Evolutionary conservation across 1,140 invertebrate genomes (phyloP), one percentile per base, ranked within the genome.

Genomic region (Caenorhabditis brenneri): DNA sequence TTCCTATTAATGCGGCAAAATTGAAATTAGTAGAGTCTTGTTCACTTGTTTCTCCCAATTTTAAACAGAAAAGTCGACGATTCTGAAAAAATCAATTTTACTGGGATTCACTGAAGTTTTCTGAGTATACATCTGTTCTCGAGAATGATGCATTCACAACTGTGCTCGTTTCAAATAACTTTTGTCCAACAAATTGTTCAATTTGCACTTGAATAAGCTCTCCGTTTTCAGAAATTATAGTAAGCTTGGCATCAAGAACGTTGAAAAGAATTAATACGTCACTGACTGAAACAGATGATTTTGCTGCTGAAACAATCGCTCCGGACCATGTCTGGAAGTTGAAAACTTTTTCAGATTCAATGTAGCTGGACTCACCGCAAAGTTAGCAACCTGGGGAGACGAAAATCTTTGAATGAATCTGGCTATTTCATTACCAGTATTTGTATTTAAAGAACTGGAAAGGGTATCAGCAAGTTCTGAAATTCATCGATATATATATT

Each of bases 291-390:
- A 79, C 2, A 3, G 65, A 46, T 16, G 65, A 74, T n/a, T 55
- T 55, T 78, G 81, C 55, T 16, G 31, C 78, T 1, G 80, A 48
- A 55, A 80, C 65, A n/a, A 86, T 33, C 0, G 79, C 46, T 15
- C 85, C 85, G 0, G 84, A 12, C 85, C 85, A 86, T n/a, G 55
- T 82, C 85, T 86, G 49, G 78, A 85, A 46, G 29, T 0, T 2
- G 16, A 27, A 36, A 42, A 7, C 15, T 16, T 29, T 69, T 24
- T n/a, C n/a, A 49, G 19, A 65, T 2, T 16, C 15, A 24, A n/a
- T 12, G 15, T 31, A 82, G n/a, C 0, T 5, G 9, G 22, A n/a
- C 0, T 42, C 48, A 49, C 81, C n/a, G 81, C 55, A 31, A 53
- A 60, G 27, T 82, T 82, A 0, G 53, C 60, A 27, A 85, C 53